Base-by-base conservation (phyloP, 64 coral and sea anemone species). In the Acropora tenuis region DNA sequence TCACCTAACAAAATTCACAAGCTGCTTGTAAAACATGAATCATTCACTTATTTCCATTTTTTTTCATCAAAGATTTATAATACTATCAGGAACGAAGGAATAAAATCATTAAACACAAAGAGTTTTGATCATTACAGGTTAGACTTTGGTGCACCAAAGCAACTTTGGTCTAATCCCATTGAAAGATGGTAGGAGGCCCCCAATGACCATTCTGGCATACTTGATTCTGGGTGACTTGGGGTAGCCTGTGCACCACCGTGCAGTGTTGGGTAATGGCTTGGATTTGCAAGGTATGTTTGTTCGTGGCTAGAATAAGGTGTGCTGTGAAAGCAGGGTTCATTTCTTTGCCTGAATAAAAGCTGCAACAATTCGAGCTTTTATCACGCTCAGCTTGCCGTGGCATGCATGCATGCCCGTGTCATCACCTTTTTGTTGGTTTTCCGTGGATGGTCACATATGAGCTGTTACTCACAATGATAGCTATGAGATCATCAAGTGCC, bases 311-410 rank as follows among this genome's bases (percentile, higher is more conserved):
- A 60, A 80, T 80, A 80, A 11, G 78, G 78, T 80, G 53, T 80
- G 52, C 78, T 80, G 55, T 59, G 9, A 80, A 80, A 60, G 78
- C 50, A 60, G 78, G 78, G 8, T 59, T 80, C 55, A 59, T 40
- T 57, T 80, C 78, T 80, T 57, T 60, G 78, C 50, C 19, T 19
- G 78, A 80, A 48, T 8, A 87, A 40, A 58, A 94, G 48, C 48
- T 83, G 80, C 72, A 94, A 90, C 19, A 90, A 88, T 81, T 90
- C 48, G 41, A 76, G 42, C 80, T 95, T 80, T 84, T 83, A 77
- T 30, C 30, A 30, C 30, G 30, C 30, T 30, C 30, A 30, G 30
- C 30, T 30, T 30, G 30, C 30, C 30, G 30, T 30, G 30, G 30
- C 30, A 30, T 30, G 30, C 30, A 30, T 0, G 30, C 30, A 30